These are phyloP conservation scores for Folsomia manolachei DNA, from an alignment of 2,888 invertebrate species.

Conservation along the genomic window DNA sequence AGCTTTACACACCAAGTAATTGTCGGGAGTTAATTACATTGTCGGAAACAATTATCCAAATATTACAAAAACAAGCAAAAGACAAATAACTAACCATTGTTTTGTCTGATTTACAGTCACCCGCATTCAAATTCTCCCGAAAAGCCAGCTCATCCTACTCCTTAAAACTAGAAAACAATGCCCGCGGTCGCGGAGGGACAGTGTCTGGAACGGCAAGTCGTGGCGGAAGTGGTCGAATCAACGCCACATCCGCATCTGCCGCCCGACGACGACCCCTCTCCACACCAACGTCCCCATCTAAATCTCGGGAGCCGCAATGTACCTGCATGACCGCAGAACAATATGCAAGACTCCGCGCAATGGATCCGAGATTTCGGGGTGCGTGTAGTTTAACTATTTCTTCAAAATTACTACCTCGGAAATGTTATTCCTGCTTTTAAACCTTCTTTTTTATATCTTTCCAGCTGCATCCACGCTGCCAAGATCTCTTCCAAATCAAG, in stretches of 20 bases:
- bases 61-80: too few species aligned
- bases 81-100: too few species aligned
- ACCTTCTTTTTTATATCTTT: neutral
- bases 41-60: too few species aligned
- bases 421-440: too few species aligned
- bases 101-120: too few species aligned
- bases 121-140: slow-evolving; percentile 95
- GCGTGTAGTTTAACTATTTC: neutral
- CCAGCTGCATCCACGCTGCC: slow-evolving; percentile 50
- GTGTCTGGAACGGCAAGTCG: slow-evolving; percentile 53
- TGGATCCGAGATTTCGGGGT: slow-evolving; percentile 76
- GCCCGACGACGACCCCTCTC: slow-evolving; percentile 75
- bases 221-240: slow-evolving; percentile 53
- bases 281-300: slow-evolving; percentile 88
- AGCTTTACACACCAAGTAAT: too few species aligned
- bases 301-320: slow-evolving; percentile 80
- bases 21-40: too few species aligned
- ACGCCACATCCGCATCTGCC: slow-evolving; percentile 62
- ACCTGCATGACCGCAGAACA: slow-evolving; percentile 94
- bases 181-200: slow-evolving; percentile 41
- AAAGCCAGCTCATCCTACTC: slow-evolving; percentile 97
- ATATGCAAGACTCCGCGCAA: slow-evolving; percentile 77
- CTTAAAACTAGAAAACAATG: slow-evolving; percentile 73
- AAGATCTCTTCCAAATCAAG: slow-evolving; percentile 45
- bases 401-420: too few species aligned